These are phyloP conservation scores for Antitype chi DNA, from an alignment of 2,888 invertebrate genomes.

Conservation along the genomic window DNA sequence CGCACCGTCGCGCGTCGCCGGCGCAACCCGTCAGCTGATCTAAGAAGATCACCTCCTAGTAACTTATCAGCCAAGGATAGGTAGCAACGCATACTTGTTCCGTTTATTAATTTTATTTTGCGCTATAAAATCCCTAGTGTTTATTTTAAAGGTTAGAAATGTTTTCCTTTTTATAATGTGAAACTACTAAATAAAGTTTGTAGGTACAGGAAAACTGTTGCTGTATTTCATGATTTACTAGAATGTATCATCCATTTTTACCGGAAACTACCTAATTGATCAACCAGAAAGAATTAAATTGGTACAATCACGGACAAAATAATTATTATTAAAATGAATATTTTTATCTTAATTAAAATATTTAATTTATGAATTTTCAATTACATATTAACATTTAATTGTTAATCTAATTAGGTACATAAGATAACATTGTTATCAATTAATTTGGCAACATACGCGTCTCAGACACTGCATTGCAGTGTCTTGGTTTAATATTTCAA, in stretches of 20 bases:
- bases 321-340: conserved; percentile 1
- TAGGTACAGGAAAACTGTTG: background rate
- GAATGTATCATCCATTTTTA: background rate
- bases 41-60: conserved; percentile 8
- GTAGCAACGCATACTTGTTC: background rate
- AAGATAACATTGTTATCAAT: conserved; percentile 65
- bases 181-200: too few relatives aligned
- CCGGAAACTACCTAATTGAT: conserved; percentile 13
- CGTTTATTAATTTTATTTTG: background rate
- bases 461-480: conserved; percentile 85
- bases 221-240: background rate
- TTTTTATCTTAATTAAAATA: conserved; percentile 5
- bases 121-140: background rate
- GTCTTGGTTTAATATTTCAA: conserved; percentile 90
- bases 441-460: conserved; percentile 78
- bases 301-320: conserved; percentile 34
- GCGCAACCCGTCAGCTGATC: conserved; percentile 36
- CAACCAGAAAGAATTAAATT: conserved; percentile 23
- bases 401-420: conserved; percentile 4
- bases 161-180: too few relatives aligned
- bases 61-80: background rate
- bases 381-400: conserved; percentile 27
- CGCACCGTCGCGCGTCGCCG: conserved; percentile 27
- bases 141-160: background rate
- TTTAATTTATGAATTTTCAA: conserved; percentile 9